Evolutionary conservation across 2,888 invertebrate genomes (phyloP).

Genomic region (Pycnomerus fuliginosus): DNA sequence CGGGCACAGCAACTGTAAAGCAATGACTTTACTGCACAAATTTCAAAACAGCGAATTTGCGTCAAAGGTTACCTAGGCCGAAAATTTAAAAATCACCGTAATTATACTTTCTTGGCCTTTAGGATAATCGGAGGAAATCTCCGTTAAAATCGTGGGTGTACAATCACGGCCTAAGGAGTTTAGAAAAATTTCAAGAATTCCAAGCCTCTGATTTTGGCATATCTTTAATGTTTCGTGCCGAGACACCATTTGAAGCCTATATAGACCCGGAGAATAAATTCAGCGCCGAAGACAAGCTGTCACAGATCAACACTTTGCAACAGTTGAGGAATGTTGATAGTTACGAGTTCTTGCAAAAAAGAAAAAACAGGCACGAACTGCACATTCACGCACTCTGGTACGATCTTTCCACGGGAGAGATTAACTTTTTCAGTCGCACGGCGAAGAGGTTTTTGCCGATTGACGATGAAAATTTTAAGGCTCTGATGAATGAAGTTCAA

Average conservation of each 20-base stretch:
- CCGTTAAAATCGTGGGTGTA: slow-evolving; percentile 91
- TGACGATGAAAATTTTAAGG: slow-evolving; percentile 77
- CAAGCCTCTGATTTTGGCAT: slow-evolving; percentile 62
- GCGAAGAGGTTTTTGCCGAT: slow-evolving; percentile 83
- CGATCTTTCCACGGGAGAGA: slow-evolving; percentile 95
- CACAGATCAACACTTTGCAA: slow-evolving; percentile 91
- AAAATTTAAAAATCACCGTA: too few relatives aligned
- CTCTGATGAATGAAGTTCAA: slow-evolving; percentile 72
- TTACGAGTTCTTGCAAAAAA: slow-evolving; percentile 83
- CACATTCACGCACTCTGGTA: slow-evolving; percentile 96
- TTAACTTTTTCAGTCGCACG: slow-evolving; percentile 89
- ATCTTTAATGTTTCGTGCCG: slow-evolving; percentile 82
- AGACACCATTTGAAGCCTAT: slow-evolving; percentile 89
- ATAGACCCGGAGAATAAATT: slow-evolving; percentile 93
- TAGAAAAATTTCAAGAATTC: slow-evolving; percentile 79
- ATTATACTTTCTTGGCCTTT: too few relatives aligned
- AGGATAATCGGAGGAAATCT: slow-evolving; percentile 76
- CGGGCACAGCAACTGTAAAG: slow-evolving; percentile 98
- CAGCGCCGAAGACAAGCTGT: slow-evolving; percentile 86
- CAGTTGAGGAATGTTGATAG: slow-evolving; percentile 92
- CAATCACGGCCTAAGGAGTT: slow-evolving; percentile 78
- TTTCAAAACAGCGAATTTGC: slow-evolving; percentile 77
- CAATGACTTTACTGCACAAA: slow-evolving; percentile 89
- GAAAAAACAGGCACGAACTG: slow-evolving; percentile 76
- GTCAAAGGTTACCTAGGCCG: too few relatives aligned